phyloP scores from a whole-genome alignment of 2,797 vertebrate genomes.

The Lemur catta region DNA sequence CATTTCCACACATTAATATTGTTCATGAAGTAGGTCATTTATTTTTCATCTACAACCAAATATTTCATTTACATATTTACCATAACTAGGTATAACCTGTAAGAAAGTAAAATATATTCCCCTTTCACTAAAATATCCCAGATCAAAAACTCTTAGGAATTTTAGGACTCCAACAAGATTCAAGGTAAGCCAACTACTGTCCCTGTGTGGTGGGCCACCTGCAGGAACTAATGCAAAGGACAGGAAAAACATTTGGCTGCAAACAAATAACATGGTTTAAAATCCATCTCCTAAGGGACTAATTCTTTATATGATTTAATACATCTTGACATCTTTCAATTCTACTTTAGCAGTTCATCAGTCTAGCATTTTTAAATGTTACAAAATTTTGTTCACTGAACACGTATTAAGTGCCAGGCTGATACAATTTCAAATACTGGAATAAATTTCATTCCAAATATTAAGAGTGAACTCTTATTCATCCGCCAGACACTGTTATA shows the following conservation, averaged over 20 bases:
- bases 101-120: conserved; percentile 22
- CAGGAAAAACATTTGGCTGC: not conserved
- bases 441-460: not conserved
- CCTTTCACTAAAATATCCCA: not conserved
- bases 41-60: not conserved
- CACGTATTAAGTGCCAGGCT: not conserved
- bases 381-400: not conserved
- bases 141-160: not conserved
- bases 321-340: not conserved
- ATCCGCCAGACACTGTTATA: not conserved
- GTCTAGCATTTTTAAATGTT: not conserved
- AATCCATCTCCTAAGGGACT: not conserved
- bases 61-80: not conserved
- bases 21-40: not conserved
- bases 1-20: not conserved
- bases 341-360: not conserved
- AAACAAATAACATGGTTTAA: not conserved
- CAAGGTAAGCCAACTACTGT: not conserved
- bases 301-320: not conserved
- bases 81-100: not conserved
- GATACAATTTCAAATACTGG: not conserved
- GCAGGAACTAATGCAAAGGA: not conserved
- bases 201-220: not conserved
- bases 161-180: not conserved
- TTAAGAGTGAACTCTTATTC: not conserved